phyloP scores from a whole-genome alignment of 2,888 invertebrate species.

The Athrips mouffetella region DNA sequence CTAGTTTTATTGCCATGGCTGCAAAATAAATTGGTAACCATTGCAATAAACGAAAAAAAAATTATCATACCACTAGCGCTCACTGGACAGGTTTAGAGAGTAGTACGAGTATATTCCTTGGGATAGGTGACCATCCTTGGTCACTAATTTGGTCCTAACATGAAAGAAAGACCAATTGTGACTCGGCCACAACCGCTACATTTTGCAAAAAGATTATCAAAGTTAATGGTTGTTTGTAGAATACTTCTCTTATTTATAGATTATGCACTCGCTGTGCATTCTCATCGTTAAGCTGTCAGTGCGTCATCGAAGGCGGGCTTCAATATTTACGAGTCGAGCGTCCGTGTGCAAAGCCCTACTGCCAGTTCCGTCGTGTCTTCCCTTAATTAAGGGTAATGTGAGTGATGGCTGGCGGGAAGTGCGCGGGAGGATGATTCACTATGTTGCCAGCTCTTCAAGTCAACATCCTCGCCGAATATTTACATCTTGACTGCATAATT shows the following conservation, averaged over 20 bases:
- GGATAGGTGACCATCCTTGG: too few species aligned
- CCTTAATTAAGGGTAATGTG: conserved; percentile 12
- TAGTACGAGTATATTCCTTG: too few species aligned
- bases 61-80: too few species aligned
- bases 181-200: too few species aligned
- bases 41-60: too few species aligned
- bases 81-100: too few species aligned
- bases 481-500: conserved; percentile 1
- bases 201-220: too few species aligned
- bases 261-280: too few species aligned
- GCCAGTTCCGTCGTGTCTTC: not conserved
- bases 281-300: conserved; percentile 58
- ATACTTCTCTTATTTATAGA: conserved; percentile 27
- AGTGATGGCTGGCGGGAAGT: conserved; percentile 2
- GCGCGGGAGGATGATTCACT: conserved; percentile 9
- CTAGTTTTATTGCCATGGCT: too few species aligned
- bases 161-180: too few species aligned
- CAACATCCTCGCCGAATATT: not conserved
- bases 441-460: not conserved
- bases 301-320: conserved; percentile 65
- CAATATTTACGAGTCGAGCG: conserved; percentile 54
- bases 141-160: too few species aligned
- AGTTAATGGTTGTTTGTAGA: not conserved
- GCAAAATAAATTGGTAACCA: too few species aligned
- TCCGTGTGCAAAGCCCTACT: not conserved